These are phyloP conservation scores for Pseudobourletiella spinata DNA, from an alignment of 1,140 invertebrate genomes.

Conservation along the genomic window DNA sequence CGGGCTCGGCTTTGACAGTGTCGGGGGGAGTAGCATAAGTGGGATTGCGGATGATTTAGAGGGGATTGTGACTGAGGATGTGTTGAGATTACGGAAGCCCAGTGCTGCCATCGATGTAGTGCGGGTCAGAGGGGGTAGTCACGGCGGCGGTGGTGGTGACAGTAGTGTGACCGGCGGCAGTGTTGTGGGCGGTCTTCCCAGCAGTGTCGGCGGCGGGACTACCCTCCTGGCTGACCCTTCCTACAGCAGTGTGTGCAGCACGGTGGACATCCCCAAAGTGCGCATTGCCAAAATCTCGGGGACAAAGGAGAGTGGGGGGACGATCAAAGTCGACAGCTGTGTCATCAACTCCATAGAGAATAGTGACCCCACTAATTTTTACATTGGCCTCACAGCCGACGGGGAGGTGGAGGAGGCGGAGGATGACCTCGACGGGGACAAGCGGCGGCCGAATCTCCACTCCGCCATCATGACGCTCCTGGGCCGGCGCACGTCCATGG, in stretches of 20 bases:
- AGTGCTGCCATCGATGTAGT: no score
- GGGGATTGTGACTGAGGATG: neutral
- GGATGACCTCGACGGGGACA: neutral
- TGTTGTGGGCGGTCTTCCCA: neutral
- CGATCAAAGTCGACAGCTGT: neutral
- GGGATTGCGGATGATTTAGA: neutral
- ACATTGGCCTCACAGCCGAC: neutral
- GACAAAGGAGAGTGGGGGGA: neutral
- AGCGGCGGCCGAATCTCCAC: neutral
- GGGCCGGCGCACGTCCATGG: constrained; percentile 14
- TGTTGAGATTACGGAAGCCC: constrained; percentile 12
- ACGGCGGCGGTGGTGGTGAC: neutral
- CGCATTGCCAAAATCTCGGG: constrained; percentile 9
- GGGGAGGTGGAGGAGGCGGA: neutral
- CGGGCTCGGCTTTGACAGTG: neutral
- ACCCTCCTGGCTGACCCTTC: neutral
- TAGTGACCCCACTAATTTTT: neutral
- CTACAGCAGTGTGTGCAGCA: neutral
- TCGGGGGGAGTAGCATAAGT: neutral
- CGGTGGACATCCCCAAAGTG: neutral
- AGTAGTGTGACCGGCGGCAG: constrained; percentile 13
- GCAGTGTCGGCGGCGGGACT: no score
- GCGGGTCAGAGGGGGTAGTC: neutral
- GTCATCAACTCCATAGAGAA: neutral
- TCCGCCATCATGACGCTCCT: constrained; percentile 24